Conservation (phyloP, 2,888 invertebrate genomes). For the Lasioglossum calceatum region DNA sequence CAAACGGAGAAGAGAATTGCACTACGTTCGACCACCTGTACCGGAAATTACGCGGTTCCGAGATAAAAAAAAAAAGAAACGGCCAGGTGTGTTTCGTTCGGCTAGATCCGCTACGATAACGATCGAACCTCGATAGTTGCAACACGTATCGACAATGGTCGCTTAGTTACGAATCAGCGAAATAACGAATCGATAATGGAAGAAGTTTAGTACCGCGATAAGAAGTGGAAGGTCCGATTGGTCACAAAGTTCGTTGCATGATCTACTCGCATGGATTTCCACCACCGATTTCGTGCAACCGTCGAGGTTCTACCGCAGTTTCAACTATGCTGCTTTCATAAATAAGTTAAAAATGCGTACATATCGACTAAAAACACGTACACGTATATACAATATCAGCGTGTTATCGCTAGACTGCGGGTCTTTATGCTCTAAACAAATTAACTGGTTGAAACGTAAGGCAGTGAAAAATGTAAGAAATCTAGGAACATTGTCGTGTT, state of each 20-base stretch:
- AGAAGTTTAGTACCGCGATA: background rate
- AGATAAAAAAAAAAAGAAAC: background rate
- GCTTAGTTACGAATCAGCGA: background rate
- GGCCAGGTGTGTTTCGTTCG: conserved; percentile 10
- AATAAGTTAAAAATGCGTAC: conserved; percentile 37
- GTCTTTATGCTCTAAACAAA: too few relatives aligned
- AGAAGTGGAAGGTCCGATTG: background rate
- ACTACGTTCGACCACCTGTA: conserved; percentile 45
- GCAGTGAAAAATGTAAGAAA: too few relatives aligned
- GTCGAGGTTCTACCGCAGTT: background rate
- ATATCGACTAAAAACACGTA: background rate
- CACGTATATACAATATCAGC: conserved; percentile 22
- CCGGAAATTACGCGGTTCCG: conserved; percentile 59
- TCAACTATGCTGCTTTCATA: conserved; percentile 32
- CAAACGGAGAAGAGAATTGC: conserved; percentile 32
- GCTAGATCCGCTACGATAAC: background rate
- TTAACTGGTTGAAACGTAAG: too few relatives aligned
- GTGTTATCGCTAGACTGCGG: background rate
- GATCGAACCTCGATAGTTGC: background rate
- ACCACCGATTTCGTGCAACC: background rate
- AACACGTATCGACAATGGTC: background rate
- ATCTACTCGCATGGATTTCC: background rate
- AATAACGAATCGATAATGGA: background rate
- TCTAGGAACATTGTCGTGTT: too few relatives aligned
- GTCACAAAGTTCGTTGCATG: background rate